Evolutionary conservation across 2,113 vertebrate species (phyloP).

Genomic region (Gulo gulo): DNA sequence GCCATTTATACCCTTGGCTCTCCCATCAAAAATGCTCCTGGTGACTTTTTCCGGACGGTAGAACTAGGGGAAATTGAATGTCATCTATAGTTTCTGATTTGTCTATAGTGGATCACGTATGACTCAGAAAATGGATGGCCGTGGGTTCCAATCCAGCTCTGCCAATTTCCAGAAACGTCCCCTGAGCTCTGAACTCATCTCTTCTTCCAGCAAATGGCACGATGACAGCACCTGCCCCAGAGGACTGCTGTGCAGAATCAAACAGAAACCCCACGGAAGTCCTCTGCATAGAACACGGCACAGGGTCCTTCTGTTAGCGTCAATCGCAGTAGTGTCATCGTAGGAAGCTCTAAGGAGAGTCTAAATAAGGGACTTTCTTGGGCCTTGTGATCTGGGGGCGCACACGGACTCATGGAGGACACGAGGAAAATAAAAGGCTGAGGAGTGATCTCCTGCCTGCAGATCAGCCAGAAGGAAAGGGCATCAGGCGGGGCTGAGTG

Average conservation of each 20-base stretch:
- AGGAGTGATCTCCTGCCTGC: neutral
- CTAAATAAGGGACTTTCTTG: neutral
- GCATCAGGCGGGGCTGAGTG: neutral
- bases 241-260: no score
- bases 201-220: neutral
- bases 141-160: neutral
- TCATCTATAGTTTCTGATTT: neutral
- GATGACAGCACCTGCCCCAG: accelerated
- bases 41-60: neutral
- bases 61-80: neutral
- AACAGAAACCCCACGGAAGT: neutral
- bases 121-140: neutral
- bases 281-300: neutral
- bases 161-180: neutral
- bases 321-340: neutral
- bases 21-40: neutral
- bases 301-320: no score
- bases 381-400: neutral
- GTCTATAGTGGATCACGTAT: neutral
- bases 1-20: neutral
- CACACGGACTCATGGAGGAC: neutral
- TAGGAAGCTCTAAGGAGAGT: neutral
- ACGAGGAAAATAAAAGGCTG: neutral
- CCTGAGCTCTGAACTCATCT: neutral
- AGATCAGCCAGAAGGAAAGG: neutral